Percentiles rank a stretch among this genome's conserved stretches.
Conservation (phyloP, 2,797 vertebrate species). For the Darevskia mixta region DNA sequence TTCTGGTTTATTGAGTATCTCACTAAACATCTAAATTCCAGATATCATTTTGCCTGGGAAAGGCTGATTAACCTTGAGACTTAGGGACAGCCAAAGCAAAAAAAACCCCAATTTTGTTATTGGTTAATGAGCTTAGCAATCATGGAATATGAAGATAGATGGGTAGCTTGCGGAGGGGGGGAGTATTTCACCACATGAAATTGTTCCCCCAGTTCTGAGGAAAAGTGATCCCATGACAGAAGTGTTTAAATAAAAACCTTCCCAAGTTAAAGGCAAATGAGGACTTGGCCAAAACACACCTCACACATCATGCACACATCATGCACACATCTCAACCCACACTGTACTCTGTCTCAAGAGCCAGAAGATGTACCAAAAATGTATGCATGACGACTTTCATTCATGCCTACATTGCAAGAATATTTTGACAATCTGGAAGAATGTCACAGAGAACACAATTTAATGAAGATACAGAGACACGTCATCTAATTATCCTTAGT, state of each 20-base stretch:
- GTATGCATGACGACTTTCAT: neutral
- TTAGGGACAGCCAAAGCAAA: no score
- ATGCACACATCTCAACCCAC: neutral
- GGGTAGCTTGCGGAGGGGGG: no score
- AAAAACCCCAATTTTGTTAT: no score
- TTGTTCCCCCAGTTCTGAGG: neutral
- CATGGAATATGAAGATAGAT: no score
- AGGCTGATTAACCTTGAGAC: no score
- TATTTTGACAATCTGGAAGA: neutral
- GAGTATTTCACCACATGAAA: no score
- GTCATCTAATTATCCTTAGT: neutral
- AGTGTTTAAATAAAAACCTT: neutral
- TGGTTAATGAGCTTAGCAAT: no score
- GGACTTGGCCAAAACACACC: neutral
- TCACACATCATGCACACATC: neutral
- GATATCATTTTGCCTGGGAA: no score
- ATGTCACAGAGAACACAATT: neutral
- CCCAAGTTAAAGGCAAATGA: neutral
- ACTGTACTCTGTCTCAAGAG: neutral
- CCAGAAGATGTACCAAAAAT: neutral
- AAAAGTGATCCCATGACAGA: neutral
- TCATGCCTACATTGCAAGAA: neutral
- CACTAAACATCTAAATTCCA: no score
- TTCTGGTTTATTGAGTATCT: no score
- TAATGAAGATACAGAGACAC: neutral